Base-by-base conservation (phyloP, 2,113 vertebrate genomes). In the Hyperoodon ampullatus region DNA sequence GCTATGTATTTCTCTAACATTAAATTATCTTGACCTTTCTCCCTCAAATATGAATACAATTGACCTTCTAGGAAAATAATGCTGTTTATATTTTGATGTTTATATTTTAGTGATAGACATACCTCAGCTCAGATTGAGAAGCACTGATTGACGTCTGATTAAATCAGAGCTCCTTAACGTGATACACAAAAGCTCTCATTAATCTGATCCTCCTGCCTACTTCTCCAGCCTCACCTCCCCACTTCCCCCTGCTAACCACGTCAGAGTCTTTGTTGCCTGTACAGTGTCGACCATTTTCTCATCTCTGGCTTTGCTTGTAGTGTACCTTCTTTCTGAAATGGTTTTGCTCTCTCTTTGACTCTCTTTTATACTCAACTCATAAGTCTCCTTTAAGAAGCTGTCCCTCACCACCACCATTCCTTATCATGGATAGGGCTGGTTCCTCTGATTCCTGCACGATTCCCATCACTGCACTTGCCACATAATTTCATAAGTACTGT, bases 81-180 rank as follows among this genome's bases (percentile, higher is more conserved):
- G 21, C 35, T 65, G 8, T 80, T 75, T 96, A 65, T 81, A 58
- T 78, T 93, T 82, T 94, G 61, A 82, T 44, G 88, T 72, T 15
- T 30, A 30, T 90, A 6, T 61, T 26, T 82, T 88, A 74, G 16
- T 94, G 24, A 39, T 74, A 63, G 13, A 60, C 2, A n/a, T 9
- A 91, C 39, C 26, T 89, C 39, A 95, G n/a, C 42, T 87, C 75
- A 93, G 74, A 78, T 68, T 90, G 53, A 95, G 42, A 95, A 96
- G 53, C 42, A 88, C 53, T 83, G 60, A 58, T 39, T 21, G 55
- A 81, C 13, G 55, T 70, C 28, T 75, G 30, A 70, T 82, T 88
- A 83, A 94, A 60, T 90, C 15, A 90, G 14, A 85, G 39, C 33
- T 63, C 70, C 55, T 66, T 68, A 47, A 44, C 14, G 14, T 28